These are phyloP conservation scores for Himalopsyche kuldschensis DNA, from an alignment of 2,888 invertebrate species.

Conservation along the genomic window DNA sequence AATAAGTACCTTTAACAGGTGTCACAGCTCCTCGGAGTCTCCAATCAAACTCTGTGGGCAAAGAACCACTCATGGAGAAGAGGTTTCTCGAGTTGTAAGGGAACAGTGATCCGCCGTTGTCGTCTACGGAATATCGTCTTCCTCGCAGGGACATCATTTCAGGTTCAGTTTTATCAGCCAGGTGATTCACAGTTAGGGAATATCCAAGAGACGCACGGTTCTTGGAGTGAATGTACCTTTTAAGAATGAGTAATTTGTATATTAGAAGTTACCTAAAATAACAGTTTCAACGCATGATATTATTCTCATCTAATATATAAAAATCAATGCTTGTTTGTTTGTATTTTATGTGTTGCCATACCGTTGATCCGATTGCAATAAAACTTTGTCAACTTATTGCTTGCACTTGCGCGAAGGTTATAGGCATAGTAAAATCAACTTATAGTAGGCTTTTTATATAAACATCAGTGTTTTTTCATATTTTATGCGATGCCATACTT, in stretches of 20 bases:
- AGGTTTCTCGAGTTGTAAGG: conserved; percentile 66
- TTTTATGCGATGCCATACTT: no score
- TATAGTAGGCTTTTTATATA: no score
- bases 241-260: background rate
- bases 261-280: no score
- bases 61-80: conserved; percentile 48
- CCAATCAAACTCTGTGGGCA: conserved; percentile 87
- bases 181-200: conserved; percentile 79
- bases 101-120: conserved; percentile 80
- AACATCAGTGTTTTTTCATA: no score
- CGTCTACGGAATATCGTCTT: conserved; percentile 62
- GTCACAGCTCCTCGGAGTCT: conserved; percentile 89
- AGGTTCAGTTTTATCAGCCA: conserved; percentile 78
- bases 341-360: no score
- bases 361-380: no score
- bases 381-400: no score
- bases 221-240: conserved; percentile 75
- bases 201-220: conserved; percentile 77
- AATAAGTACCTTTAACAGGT: conserved; percentile 79
- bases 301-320: no score
- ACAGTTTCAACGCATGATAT: no score
- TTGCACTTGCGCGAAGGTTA: no score
- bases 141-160: conserved; percentile 80
- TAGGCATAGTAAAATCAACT: no score
- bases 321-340: no score